phyloP scores from a whole-genome alignment of 1,140 invertebrate genomes.

The Diabrotica virgifera region DNA sequence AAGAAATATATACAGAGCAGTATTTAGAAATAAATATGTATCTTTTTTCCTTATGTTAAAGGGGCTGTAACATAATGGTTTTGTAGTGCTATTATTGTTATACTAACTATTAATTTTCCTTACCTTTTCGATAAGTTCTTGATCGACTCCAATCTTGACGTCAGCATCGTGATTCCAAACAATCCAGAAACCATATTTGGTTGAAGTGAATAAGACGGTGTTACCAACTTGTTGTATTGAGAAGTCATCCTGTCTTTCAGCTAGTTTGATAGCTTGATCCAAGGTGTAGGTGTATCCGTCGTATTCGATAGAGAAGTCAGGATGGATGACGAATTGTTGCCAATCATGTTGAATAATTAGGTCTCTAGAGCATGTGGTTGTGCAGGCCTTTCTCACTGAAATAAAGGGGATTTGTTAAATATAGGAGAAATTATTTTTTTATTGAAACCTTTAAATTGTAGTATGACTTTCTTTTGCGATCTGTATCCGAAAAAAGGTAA shows the following conservation, averaged over 20 bases:
- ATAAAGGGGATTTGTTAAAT: constrained; percentile 16
- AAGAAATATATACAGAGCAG: too few relatives aligned
- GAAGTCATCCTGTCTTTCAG: constrained; percentile 59
- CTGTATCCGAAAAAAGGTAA: too few relatives aligned
- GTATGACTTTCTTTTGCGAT: too few relatives aligned
- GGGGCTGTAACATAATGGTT: too few relatives aligned
- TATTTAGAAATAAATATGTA: too few relatives aligned
- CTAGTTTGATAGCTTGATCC: constrained; percentile 55
- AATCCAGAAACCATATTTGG: constrained; percentile 69
- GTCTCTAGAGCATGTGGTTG: constrained; percentile 53
- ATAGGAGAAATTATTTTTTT: too few relatives aligned
- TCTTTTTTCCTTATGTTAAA: too few relatives aligned
- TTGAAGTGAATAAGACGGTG: constrained; percentile 63
- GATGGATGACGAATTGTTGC: constrained; percentile 58
- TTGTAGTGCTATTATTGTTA: too few relatives aligned
- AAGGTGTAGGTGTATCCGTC: constrained; percentile 63
- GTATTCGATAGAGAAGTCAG: constrained; percentile 64
- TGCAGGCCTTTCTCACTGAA: constrained; percentile 66
- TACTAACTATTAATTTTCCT: not conserved
- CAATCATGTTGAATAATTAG: constrained; percentile 58
- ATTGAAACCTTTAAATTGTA: too few relatives aligned
- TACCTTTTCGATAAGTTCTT: constrained; percentile 53
- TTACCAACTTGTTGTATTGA: constrained; percentile 66
- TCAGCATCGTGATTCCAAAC: constrained; percentile 66
- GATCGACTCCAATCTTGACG: constrained; percentile 67